Base-by-base conservation (phyloP, 2,888 invertebrate genomes). In the Polymixis flavicincta region DNA sequence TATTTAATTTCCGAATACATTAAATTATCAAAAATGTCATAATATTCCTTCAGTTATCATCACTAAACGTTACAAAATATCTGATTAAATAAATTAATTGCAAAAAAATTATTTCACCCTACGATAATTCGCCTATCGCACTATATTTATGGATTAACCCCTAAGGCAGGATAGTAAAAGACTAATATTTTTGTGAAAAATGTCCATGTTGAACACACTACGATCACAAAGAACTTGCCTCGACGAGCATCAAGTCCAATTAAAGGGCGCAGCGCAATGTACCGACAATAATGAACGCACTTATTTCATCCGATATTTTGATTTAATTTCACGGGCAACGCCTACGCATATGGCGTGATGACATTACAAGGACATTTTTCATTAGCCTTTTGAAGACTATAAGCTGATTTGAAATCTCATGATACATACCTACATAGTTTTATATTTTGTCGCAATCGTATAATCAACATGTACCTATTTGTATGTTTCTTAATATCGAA, bases 241-340 rank as follows among this genome's bases (percentile, higher is more conserved):
- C 54, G 6, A 5, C 55, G 60, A 54, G 17, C 80, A 80, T 82
- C 45, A 65, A 19, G 19, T 50, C 50, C 71, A 85, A 83, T 83
- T 82, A 83, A 67, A 76, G 66, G 71, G 82, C 52, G 7, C 65
- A 4, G 57, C 14, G 60, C 79, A 87, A 87, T 79, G 88, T 84
- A 66, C 88, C 82, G 78, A 78, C 61, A 82, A 67, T 84, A 87
- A 87, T 86, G 80, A 79, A 65, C 67, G 80, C 76, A 80, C 25
- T 78, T 25, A 42, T 75, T 87, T 76, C 76, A 83, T 82, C 59
- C 25, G 32, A 54, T 87, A 82, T 87, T 87, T 87, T 87, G 86
- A 87, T 87, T 87, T 82, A 78, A 87, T 87, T 87, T 86, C 82
- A 84, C 86, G 77, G 69, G 72, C 67, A 71, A 64, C 84, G 84